Evolutionary conservation across 1,140 invertebrate genomes (phyloP), one percentile per base, ranked within the genome.

Genomic region (Proales similis): DNA sequence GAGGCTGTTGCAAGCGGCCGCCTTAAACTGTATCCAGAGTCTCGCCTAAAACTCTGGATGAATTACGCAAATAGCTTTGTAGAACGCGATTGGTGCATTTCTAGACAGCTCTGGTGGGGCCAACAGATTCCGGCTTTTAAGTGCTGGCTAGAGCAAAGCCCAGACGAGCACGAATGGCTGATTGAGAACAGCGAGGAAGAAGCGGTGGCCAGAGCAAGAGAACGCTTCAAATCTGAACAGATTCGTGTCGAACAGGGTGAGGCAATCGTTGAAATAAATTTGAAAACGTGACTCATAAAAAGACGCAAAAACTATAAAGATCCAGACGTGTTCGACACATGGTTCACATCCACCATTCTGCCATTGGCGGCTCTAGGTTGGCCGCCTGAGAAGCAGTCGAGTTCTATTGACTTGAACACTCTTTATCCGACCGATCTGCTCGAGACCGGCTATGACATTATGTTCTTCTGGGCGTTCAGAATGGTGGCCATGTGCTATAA

Each of bases 341-440:
- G 76, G 76, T 78, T 77, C 64, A 72, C 72, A 9, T 77, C 76
- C 3, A 69, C 69, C n/a, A 64, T 77, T 6, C 66, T 75, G 36
- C 76, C 76, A 7, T 74, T 78, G 32, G 68, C 72, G 26, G 64
- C 66, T 0, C 65, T 53, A 9, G 65, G 57, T 17, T 69, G 69
- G 69, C 67, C 68, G 9, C n/a, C 53, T 22, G 32, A 63, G 45
- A 39, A 38, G 12, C 48, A n/a, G 14, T 7, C 26, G 43, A 26
- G 77, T 67, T 79, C 76, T 2, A 57, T 67, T 57, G 77, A 80
- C 51, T 64, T 80, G 65, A 64, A 76, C 57, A 81, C 83, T 0
- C 96, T 94, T 77, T 99, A 94, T 79, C 95, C 95, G 3, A 88
- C 73, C 73, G 61, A 73, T 72, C 5, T 76, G 11, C 32, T 77